Evolutionary conservation across 2,888 invertebrate genomes (phyloP), one percentile per base, ranked within the genome.

Genomic region (Mechanitis mazaeus): DNA sequence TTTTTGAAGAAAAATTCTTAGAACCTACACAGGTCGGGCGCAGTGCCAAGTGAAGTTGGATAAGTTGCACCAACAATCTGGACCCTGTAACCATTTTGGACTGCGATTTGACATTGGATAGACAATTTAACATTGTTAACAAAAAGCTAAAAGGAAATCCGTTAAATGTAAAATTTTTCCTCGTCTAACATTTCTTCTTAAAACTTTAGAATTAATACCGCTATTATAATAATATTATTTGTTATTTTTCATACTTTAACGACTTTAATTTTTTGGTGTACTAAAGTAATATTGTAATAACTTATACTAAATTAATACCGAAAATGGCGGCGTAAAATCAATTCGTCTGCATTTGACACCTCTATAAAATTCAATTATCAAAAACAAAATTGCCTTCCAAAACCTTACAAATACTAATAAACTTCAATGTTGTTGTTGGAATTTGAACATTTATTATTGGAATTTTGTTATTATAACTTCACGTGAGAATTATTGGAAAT

Each of bases 321-420:
- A 28, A 9, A 50, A 50, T 31, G 31, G 31, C 11, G 33, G 12
- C 50, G 3, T 31, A 31, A 54, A 64, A 61, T 56, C 45, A 50
- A 55, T 56, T 58, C 55, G 46, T 59, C 65, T 72, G 71, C 64
- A 66, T 61, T 66, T 66, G 70, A 71, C 68, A 68, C 64, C 60
- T 57, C 47, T 64, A 63, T 64, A 62, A 65, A 69, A 69, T 70
- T 68, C 64, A 69, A 73, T 71, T 70, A 69, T 66, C 65, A 56
- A 60, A 68, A 70, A 66, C 65, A 62, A 68, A 61, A 68, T 63
- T 66, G 64, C 66, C 68, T 65, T 61, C 61, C 66, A 57, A 61
- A 59, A 57, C 54, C 61, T 59, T 45, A 64, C 67, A 66, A 69
- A 71, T 72, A 69, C 42, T 72, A 72, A 69, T 68, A 71, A 72